Evolutionary conservation across 2,113 vertebrate species (phyloP).

Genomic region (Grus americana): DNA sequence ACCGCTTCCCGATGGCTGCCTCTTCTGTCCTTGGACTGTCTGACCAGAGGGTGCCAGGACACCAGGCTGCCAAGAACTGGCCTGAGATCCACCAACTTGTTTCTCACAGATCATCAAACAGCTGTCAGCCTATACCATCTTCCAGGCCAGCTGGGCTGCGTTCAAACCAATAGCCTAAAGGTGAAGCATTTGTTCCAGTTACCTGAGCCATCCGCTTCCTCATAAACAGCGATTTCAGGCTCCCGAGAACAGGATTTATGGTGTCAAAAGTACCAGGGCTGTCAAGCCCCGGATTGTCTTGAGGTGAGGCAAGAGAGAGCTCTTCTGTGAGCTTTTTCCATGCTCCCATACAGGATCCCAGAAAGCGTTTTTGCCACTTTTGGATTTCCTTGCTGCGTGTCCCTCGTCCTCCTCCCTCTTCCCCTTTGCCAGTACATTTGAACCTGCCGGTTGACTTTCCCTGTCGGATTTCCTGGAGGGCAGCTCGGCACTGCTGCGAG

Average conservation of each 20-base stretch:
- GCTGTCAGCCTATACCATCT: background rate
- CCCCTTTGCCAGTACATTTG: background rate
- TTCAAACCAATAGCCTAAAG: conserved; percentile 53
- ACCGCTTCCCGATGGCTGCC: conserved; percentile 16
- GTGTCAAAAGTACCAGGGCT: background rate
- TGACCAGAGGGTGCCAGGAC: conserved; percentile 21
- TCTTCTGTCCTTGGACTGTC: conserved; percentile 34
- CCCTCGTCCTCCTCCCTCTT: background rate
- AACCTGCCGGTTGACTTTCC: background rate
- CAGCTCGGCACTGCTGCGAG: background rate
- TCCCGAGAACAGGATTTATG: conserved; percentile 4
- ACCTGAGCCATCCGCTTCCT: conserved; percentile 45
- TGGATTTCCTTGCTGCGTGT: background rate
- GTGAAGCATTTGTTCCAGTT: conserved; percentile 60
- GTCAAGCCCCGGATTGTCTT: background rate
- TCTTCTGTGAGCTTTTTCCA: background rate
- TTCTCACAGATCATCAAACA: conserved; percentile 49
- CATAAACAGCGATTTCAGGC: background rate
- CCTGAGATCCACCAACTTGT: conserved; percentile 7
- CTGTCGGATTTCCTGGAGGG: background rate
- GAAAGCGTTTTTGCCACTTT: background rate
- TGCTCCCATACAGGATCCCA: fast-evolving
- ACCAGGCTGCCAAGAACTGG: conserved; percentile 40
- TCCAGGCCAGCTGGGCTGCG: conserved; percentile 38
- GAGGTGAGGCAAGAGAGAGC: background rate